Conservation (phyloP, 2,113 vertebrate genomes). For the Bubo scandiacus region DNA sequence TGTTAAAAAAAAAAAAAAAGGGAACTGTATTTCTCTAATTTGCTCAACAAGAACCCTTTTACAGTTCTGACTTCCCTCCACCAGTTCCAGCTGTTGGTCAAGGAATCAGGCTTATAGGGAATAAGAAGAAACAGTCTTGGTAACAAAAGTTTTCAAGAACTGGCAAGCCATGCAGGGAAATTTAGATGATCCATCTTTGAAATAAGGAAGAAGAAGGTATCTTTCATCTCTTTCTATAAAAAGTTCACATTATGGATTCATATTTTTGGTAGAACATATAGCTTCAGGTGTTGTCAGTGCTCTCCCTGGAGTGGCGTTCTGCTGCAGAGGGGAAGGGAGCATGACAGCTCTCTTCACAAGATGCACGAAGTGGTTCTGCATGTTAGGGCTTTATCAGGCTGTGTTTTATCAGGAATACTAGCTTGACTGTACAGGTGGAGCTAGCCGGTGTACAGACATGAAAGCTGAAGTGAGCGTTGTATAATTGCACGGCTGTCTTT, state of each 20-base stretch:
- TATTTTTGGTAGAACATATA: neutral
- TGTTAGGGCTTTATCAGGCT: neutral
- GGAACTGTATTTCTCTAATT: constrained; percentile 17
- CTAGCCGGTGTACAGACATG: neutral
- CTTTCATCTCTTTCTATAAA: neutral
- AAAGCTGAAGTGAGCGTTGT: neutral
- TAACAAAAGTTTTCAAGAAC: constrained; percentile 26
- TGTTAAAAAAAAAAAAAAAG: neutral
- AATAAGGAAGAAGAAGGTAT: neutral
- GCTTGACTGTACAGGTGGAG: neutral
- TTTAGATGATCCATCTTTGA: neutral
- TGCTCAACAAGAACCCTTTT: constrained; percentile 28
- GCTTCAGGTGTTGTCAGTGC: neutral
- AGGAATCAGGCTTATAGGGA: neutral
- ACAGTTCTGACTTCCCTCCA: neutral
- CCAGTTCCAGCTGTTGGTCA: neutral
- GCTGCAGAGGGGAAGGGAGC: neutral
- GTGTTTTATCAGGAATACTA: neutral
- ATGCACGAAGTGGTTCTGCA: neutral
- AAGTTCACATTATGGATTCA: neutral
- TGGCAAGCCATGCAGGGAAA: neutral
- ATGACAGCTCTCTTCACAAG: neutral
- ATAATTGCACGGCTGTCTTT: neutral
- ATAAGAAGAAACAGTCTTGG: neutral
- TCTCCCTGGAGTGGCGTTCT: neutral